These are phyloP conservation scores for Oceanodroma tethys DNA, from an alignment of 2,113 vertebrate genomes.

Conservation along the genomic window DNA sequence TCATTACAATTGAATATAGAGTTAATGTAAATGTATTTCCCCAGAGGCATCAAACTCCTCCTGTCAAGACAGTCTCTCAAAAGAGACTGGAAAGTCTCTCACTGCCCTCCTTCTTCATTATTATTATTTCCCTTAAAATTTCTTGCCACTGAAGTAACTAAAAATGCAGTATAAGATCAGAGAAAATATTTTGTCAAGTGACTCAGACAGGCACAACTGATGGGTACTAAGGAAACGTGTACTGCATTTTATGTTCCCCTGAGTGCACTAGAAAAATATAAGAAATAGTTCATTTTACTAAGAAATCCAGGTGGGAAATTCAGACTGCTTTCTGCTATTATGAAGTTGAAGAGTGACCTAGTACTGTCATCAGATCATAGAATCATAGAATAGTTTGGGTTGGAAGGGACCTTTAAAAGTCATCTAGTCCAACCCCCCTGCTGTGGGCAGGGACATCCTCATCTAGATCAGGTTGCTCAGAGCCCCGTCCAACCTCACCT, in stretches of 20 bases:
- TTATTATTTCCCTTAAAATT: conserved; percentile 26
- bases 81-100: conserved; percentile 23
- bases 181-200: conserved; percentile 54
- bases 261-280: background rate
- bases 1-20: background rate
- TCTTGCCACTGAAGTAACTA: conserved; percentile 7
- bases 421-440: too few relatives aligned
- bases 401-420: too few relatives aligned
- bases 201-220: conserved; percentile 47
- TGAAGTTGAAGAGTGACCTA: conserved; percentile 2
- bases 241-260: conserved; percentile 1
- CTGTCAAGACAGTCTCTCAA: conserved; percentile 33
- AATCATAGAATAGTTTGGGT: too few relatives aligned
- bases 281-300: conserved; percentile 17
- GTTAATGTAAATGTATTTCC: conserved; percentile 29
- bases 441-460: too few relatives aligned
- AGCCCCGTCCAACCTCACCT: too few relatives aligned
- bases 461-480: too few relatives aligned
- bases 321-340: background rate
- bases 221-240: background rate
- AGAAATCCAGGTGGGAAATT: background rate
- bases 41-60: conserved; percentile 34
- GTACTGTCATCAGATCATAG: conserved; percentile 31
- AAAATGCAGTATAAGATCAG: conserved; percentile 31
- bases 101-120: conserved; percentile 14